phyloP scores from a whole-genome alignment of 2,113 vertebrate genomes.

The Calyptomena viridis region DNA sequence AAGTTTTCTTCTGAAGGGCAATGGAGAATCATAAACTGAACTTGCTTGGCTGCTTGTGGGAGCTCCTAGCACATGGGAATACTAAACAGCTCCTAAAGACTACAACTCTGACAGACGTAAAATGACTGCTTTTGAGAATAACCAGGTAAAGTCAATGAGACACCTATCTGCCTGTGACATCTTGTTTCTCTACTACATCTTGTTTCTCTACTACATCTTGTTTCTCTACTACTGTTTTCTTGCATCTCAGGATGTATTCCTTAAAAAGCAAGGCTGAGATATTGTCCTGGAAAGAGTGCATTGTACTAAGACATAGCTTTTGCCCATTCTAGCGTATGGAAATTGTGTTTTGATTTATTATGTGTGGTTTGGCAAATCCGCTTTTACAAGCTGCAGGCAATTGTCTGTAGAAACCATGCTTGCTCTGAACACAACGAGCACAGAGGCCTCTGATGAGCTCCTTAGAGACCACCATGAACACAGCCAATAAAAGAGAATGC shows the following conservation, averaged over 20 bases:
- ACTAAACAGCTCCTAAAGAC: neutral
- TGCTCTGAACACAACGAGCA: neutral
- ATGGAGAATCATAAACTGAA: neutral
- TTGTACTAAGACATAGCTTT: neutral
- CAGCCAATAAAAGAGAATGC: constrained; percentile 38
- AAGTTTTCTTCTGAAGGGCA: neutral
- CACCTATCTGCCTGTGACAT: neutral
- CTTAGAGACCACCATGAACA: neutral
- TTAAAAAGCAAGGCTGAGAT: neutral
- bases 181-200: neutral
- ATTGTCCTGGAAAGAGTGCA: neutral
- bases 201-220: neutral
- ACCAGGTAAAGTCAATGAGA: neutral
- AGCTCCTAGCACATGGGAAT: neutral
- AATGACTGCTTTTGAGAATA: neutral
- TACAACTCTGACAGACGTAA: neutral
- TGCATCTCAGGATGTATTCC: neutral
- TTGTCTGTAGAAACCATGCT: constrained; percentile 27
- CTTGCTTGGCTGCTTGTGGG: neutral
- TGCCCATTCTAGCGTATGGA: neutral
- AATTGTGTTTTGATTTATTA: constrained; percentile 59
- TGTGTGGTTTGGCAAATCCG: constrained; percentile 51
- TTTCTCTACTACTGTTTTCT: neutral
- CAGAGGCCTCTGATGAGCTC: constrained; percentile 21
- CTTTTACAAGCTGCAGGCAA: constrained; percentile 36